Percentiles rank a stretch among this genome's conserved stretches.
These are phyloP conservation scores for Lypha dubia DNA, from an alignment of 2,888 invertebrate genomes.

Conservation along the genomic window DNA sequence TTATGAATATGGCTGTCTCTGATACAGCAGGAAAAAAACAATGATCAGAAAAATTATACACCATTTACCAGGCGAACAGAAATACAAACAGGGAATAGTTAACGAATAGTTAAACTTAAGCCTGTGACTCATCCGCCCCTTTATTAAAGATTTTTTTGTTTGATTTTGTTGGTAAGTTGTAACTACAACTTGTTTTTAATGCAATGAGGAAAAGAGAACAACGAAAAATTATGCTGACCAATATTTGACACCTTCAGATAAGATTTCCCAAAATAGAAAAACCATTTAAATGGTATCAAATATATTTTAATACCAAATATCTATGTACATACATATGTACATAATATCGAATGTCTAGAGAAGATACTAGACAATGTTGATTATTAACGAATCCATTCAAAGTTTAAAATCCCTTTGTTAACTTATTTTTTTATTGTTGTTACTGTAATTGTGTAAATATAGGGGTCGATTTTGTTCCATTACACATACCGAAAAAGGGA, in stretches of 20 bases:
- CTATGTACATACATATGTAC: neutral
- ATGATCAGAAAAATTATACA: slow-evolving; percentile 41
- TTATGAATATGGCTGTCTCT: neutral
- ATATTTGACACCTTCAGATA: neutral
- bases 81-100: slow-evolving; percentile 34
- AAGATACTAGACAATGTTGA: neutral
- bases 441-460: slow-evolving; percentile 45
- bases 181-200: slow-evolving; percentile 13
- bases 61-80: slow-evolving; percentile 60
- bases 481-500: slow-evolving; percentile 71
- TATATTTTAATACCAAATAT: neutral
- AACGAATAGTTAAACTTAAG: slow-evolving; percentile 72
- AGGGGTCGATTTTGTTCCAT: slow-evolving; percentile 62
- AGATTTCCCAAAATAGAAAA: neutral
- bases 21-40: slow-evolving; percentile 19
- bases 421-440: slow-evolving; percentile 24
- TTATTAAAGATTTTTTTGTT: slow-evolving; percentile 61
- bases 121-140: slow-evolving; percentile 81
- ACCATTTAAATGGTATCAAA: neutral
- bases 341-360: no score
- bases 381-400: slow-evolving; percentile 18
- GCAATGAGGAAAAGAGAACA: neutral
- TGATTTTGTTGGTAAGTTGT: slow-evolving; percentile 17
- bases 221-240: slow-evolving; percentile 29
- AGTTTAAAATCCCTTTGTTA: slow-evolving; percentile 25